Evolutionary conservation across 2,888 invertebrate species (phyloP).

Genomic region (Aromia moschata): DNA sequence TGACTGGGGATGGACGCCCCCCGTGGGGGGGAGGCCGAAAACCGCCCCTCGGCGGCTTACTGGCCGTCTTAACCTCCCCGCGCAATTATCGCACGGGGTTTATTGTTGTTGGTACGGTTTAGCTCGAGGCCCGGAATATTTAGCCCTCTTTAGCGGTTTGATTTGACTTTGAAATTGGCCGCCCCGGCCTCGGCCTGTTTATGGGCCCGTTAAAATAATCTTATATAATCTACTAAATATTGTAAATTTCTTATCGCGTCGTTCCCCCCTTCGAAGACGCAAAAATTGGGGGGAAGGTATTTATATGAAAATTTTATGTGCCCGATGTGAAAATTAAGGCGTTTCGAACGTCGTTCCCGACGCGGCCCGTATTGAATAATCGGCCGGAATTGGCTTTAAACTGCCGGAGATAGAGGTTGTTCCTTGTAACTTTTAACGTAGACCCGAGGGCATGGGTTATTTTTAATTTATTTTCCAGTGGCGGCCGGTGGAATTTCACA

Average conservation of each 20-base stretch:
- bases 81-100: slow-evolving; percentile 61
- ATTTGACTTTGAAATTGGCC: slow-evolving; percentile 61
- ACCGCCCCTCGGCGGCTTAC: slow-evolving; percentile 45
- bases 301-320: slow-evolving; percentile 25
- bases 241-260: slow-evolving; percentile 24
- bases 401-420: neutral
- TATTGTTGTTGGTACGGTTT: slow-evolving; percentile 62
- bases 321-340: slow-evolving; percentile 4
- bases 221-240: slow-evolving; percentile 38
- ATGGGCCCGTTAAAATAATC: slow-evolving; percentile 47
- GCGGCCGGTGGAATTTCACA: neutral
- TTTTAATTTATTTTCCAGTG: neutral
- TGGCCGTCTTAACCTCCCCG: slow-evolving; percentile 52
- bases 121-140: slow-evolving; percentile 59
- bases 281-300: slow-evolving; percentile 24
- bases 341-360: slow-evolving; percentile 3
- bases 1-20: slow-evolving; percentile 57
- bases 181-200: slow-evolving; percentile 43
- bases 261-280: slow-evolving; percentile 23
- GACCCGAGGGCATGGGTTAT: neutral
- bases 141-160: slow-evolving; percentile 59
- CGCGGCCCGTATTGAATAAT: slow-evolving; percentile 11
- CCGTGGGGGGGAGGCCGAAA: slow-evolving; percentile 33
- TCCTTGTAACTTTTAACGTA: neutral
- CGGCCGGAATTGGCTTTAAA: slow-evolving; percentile 14